Evolutionary conservation across 1,140 invertebrate species (phyloP).

Genomic region (Melipona quadrifasciata): DNA sequence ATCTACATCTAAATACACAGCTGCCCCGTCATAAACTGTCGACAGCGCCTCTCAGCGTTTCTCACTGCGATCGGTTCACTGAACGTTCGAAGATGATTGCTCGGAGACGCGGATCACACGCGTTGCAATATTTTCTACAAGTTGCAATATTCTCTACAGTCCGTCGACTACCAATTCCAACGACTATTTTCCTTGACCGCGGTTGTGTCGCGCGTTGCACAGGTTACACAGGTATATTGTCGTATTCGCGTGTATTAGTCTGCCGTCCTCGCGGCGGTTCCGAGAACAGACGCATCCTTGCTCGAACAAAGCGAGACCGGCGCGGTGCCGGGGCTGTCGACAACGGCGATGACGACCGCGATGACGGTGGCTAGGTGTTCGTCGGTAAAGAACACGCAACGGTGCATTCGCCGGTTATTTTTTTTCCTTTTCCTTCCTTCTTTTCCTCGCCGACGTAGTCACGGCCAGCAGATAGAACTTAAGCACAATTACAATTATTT

Average conservation of each 20-base stretch:
- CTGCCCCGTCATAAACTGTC: constrained; percentile 17
- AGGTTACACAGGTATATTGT: neutral
- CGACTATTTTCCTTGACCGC: neutral
- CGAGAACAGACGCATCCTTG: constrained; percentile 60
- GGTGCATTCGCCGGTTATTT: constrained; percentile 26
- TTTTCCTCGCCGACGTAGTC: constrained; percentile 25
- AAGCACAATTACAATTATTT: constrained; percentile 76
- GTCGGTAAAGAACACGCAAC: constrained; percentile 43
- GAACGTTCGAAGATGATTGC: neutral
- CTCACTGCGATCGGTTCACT: constrained; percentile 9
- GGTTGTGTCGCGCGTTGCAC: neutral
- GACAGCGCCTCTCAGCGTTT: constrained; percentile 20
- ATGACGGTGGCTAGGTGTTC: constrained; percentile 40
- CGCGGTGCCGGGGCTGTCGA: neutral
- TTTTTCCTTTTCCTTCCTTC: constrained; percentile 2
- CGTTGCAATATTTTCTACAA: no score
- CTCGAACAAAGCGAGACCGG: neutral
- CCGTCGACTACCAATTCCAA: neutral
- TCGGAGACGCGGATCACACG: neutral
- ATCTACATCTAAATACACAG: constrained; percentile 64
- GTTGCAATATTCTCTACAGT: no score
- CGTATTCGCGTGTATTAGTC: constrained; percentile 36
- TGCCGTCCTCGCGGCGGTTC: constrained; percentile 71
- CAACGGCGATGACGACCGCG: constrained; percentile 16
- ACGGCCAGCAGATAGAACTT: constrained; percentile 63